Conservation (phyloP, 2,113 vertebrate species). For the Gymnogyps californianus region DNA sequence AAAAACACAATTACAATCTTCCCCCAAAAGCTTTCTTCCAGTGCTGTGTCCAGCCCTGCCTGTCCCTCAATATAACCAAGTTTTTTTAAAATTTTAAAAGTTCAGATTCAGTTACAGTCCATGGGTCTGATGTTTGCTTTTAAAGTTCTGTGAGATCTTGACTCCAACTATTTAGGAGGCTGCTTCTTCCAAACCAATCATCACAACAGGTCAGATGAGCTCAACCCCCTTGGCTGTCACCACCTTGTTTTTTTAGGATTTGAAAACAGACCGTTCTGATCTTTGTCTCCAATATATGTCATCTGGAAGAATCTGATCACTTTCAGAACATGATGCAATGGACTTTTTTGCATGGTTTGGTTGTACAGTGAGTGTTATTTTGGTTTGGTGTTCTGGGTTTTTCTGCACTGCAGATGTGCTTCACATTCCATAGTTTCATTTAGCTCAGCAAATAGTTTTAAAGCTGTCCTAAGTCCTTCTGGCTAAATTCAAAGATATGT, state of each 20-base stretch:
- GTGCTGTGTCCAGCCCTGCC: not conserved
- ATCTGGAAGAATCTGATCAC: not conserved
- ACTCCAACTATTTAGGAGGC: not conserved
- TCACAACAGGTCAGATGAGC: not conserved
- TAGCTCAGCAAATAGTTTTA: not conserved
- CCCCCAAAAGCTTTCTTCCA: not conserved
- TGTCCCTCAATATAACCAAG: not conserved
- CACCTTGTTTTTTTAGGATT: not conserved
- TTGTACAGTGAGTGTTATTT: not conserved
- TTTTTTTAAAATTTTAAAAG: too few species aligned
- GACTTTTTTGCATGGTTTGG: not conserved
- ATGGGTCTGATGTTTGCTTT: not conserved
- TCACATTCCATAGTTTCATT: not conserved
- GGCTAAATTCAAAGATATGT: not conserved
- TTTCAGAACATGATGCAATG: not conserved
- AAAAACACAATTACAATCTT: not conserved
- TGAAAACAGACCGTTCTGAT: not conserved
- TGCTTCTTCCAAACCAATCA: not conserved
- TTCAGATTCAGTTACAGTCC: not conserved
- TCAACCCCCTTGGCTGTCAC: not conserved
- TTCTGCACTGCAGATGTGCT: not conserved
- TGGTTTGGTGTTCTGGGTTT: not conserved
- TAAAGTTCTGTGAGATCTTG: not conserved
- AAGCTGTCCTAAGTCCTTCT: not conserved
- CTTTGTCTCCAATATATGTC: not conserved